Base-by-base conservation (phyloP, 2,888 invertebrate species). In the Agrochola lychnidis region DNA sequence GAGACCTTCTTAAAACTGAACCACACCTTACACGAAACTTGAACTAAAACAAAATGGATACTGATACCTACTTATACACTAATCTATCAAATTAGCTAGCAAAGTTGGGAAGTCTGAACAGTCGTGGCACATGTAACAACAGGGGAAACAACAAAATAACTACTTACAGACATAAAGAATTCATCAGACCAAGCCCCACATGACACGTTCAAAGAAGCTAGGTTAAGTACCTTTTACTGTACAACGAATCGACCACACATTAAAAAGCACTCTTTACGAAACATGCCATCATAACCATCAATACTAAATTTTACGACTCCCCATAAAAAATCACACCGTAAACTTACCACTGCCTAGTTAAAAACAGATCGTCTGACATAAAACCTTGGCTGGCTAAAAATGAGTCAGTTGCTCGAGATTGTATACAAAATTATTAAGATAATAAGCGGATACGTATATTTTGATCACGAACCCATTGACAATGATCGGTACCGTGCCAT, bases 401-500 rank as follows among this genome's bases (percentile, higher is more conserved):
- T 96, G 95, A 96, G 93, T 95, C 96, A 95, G 94, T 91, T 90
- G 89, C 89, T 90, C 92, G 91, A 93, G 94, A 95, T 94, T 95
- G 94, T 95, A 92, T 93, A 95, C 94, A 94, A 96, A 96, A 96
- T 96, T 95, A 95, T 96, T 95, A 93, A 95, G 95, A 96, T 96
- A 96, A 96, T 96, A 96, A 96, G 95, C 94, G 94, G 96, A 96
- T 96, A 96, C 95, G 94, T 96, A 95, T 92, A 95, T 96, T 96
- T 96, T 94, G 95, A 95, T 96, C 96, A 96, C 96, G 96, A 96
- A 93, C 94, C 95, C 94, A 96, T 96, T 96, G 96, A 95, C 96
- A 96, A 95, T 96, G 96, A 96, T 96, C 96, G 95, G 95, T 94
- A 94, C 94, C 87, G 94, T 88, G 94, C 91, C 89, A 90, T 88